Percentiles rank a stretch among this genome's conserved stretches.
Conservation (phyloP, 2,113 vertebrate genomes). For the Glaucomys volans region DNA sequence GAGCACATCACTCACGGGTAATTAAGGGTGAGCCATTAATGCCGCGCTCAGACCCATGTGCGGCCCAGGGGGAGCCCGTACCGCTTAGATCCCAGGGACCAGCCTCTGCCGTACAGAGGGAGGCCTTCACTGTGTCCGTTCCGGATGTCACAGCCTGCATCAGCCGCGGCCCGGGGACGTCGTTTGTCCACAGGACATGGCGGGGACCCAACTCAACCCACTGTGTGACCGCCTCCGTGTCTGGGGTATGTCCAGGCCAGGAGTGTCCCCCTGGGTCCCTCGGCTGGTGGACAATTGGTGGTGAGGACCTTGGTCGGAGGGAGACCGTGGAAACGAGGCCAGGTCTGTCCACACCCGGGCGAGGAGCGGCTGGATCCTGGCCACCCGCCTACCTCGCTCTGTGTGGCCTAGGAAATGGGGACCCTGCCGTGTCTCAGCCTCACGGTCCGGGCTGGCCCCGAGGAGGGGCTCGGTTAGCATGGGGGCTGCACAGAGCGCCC, state of each 20-base stretch:
- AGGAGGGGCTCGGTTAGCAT: not conserved
- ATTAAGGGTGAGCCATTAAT: conserved; percentile 92
- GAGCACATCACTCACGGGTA: conserved; percentile 91
- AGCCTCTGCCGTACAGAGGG: too few species aligned
- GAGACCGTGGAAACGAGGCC: not conserved
- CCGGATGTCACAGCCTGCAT: conserved; percentile 72
- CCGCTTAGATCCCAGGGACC: too few species aligned
- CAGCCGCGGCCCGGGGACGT: conserved; percentile 75
- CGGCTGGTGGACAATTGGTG: not conserved
- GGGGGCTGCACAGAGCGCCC: too few species aligned
- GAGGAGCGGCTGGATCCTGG: fast-evolving
- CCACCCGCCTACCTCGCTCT: too few species aligned
- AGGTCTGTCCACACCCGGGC: not conserved
- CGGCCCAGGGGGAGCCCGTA: conserved; percentile 86
- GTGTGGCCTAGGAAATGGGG: too few species aligned
- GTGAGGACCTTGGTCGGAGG: not conserved
- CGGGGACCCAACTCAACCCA: too few species aligned
- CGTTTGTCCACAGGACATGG: conserved; percentile 78
- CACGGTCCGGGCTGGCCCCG: not conserved
- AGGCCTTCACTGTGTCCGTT: too few species aligned
- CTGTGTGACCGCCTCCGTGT: conserved; percentile 56
- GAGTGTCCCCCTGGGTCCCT: not conserved
- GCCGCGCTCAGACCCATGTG: conserved; percentile 90
- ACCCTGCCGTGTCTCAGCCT: not conserved
- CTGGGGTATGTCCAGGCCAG: conserved; percentile 49